Evolutionary conservation across 2,797 vertebrate species (phyloP), one percentile per base, ranked within the genome.

Genomic region (Crocodylus rhombifer): DNA sequence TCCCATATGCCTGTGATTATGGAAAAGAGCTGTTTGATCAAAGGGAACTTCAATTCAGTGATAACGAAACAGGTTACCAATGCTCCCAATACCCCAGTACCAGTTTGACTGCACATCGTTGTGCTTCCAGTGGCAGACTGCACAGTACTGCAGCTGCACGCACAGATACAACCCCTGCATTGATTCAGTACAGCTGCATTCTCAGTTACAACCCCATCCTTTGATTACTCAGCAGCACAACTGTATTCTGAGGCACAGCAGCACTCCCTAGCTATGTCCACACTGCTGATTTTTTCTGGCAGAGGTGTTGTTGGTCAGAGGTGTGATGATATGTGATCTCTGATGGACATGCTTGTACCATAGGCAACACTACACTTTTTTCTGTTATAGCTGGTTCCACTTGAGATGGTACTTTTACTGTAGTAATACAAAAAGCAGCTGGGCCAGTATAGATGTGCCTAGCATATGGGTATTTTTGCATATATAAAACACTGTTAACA

Each of bases 211-310:
- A 20, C 26, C 64, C 67, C 33, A 16, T 26, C n/a, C 75, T 1
- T 57, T 58, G 55, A 78, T 56, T 77, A 57, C 73, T 0, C 1
- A 63, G 60, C 58, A 65, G 61, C 5, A 7, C 57, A 64, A 58
- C 84, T 63, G 81, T 88, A 4, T 57, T 16, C 57, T 58, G 36
- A 0, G 63, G 20, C 42, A 51, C 6, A 7, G 42, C 42, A 51
- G 42, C 42, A 51, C 42, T 51, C 42, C 42, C 42, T 51, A 51
- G 42, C 90, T 91, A 55, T 1, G 23, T 23, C 11, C 30, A 0
- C 88, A 87, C 90, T 82, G 2, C 78, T 80, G 90, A 92, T 90
- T 90, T 76, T 87, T 92, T 0, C 94, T 36, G 87, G 91, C 90
- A 67, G 17, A 74, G 4, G 56, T 4, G 84, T 0, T 0, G 51